Evolutionary conservation across 1,140 invertebrate genomes (phyloP).

Genomic region (Cotesia glomerata): DNA sequence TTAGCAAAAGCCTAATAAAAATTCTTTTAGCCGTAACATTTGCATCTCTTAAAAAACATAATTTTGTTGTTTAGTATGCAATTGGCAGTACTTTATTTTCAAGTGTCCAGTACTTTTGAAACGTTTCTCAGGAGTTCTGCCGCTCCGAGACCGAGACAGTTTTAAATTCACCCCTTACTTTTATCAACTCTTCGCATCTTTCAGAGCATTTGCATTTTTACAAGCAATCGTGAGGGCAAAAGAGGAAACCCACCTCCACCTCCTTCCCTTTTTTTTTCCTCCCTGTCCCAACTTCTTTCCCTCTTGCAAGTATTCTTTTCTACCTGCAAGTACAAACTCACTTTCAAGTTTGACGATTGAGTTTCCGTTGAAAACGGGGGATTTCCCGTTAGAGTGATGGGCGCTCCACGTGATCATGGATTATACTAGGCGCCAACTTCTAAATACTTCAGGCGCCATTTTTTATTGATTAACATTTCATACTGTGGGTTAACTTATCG

Average conservation of each 20-base stretch:
- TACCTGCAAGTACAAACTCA: conserved; percentile 28
- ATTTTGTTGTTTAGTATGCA: neutral
- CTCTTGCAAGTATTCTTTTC: too few species aligned
- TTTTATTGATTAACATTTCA: neutral
- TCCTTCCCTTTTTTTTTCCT: neutral
- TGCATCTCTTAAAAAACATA: neutral
- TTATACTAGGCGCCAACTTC: neutral
- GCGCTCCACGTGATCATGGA: neutral
- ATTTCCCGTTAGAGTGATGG: neutral
- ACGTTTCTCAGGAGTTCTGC: conserved; percentile 13
- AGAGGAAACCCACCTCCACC: neutral
- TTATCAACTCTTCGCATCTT: conserved; percentile 45
- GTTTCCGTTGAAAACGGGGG: neutral
- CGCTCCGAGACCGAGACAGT: neutral
- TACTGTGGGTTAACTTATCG: neutral
- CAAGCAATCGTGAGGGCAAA: neutral
- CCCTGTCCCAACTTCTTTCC: too few species aligned
- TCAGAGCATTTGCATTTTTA: conserved; percentile 45
- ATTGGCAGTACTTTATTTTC: conserved; percentile 33
- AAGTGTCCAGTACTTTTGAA: conserved; percentile 32
- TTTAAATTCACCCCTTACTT: conserved; percentile 47
- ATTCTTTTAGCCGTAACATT: too few species aligned
- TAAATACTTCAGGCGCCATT: conserved; percentile 2
- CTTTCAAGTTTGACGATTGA: conserved; percentile 29
- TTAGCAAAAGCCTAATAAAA: too few species aligned